phyloP scores from a whole-genome alignment of 2,797 vertebrate genomes.

The Eurystomus glaucurus region DNA sequence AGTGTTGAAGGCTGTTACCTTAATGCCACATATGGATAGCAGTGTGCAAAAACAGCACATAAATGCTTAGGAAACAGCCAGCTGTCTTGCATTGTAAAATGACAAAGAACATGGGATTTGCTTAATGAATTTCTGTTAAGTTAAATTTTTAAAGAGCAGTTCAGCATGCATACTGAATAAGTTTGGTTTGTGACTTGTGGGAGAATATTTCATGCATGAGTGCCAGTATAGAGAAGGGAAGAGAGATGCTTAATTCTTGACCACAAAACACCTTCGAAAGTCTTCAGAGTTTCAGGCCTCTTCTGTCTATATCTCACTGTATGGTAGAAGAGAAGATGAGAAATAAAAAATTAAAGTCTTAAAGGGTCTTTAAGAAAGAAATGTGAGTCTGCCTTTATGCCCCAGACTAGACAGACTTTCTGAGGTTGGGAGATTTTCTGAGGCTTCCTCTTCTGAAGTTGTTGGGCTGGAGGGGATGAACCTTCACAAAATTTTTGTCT shows the following conservation, averaged over 20 bases:
- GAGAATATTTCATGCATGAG: not conserved
- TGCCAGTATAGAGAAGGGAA: not conserved
- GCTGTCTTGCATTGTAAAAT: not conserved
- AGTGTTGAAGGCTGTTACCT: not conserved
- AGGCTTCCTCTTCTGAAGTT: not conserved
- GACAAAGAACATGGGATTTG: not conserved
- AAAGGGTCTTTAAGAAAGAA: not conserved
- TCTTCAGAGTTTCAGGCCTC: not conserved
- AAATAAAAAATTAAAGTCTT: not conserved
- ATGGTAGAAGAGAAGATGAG: not conserved
- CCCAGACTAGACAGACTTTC: not conserved
- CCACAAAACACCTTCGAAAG: not conserved
- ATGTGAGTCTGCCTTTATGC: not conserved
- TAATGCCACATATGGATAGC: fast-evolving
- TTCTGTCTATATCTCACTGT: not conserved
- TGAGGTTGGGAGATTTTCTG: not conserved
- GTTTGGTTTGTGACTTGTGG: not conserved
- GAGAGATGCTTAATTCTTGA: not conserved
- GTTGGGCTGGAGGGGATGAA: not conserved
- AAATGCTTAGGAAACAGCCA: not conserved
- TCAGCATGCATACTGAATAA: not conserved
- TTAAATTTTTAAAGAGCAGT: not conserved
- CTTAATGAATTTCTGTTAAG: not conserved
- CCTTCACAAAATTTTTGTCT: not conserved
- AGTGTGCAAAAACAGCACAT: not conserved